Evolutionary conservation across 2,113 vertebrate species (phyloP).

Genomic region (Hippoglossus stenolepis): DNA sequence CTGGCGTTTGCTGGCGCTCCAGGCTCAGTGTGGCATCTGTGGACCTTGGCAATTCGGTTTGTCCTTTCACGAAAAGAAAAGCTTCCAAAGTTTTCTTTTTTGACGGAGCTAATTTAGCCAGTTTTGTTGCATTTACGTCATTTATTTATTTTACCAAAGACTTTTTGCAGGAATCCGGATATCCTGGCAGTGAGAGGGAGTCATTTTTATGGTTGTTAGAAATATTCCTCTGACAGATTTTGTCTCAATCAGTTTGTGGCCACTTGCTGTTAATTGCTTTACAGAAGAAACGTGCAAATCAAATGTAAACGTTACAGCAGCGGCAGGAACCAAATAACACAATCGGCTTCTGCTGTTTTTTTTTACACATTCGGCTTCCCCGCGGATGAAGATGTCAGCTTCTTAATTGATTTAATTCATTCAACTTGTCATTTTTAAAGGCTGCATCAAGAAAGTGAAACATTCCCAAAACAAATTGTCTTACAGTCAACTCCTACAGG

Average conservation of each 20-base stretch:
- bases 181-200: too few species aligned
- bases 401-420: not conserved
- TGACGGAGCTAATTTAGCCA: not conserved
- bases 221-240: not conserved
- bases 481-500: not conserved
- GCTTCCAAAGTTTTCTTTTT: slow-evolving; percentile 2
- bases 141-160: not conserved
- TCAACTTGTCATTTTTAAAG: not conserved
- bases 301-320: slow-evolving; percentile 5
- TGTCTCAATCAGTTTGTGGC: not conserved
- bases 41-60: slow-evolving; percentile 41
- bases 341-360: too few species aligned
- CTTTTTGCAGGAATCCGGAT: too few species aligned
- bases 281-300: too few species aligned
- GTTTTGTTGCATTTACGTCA: not conserved
- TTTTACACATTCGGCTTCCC: too few species aligned
- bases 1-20: slow-evolving; percentile 31
- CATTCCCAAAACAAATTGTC: not conserved
- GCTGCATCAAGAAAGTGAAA: slow-evolving; percentile 5
- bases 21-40: slow-evolving; percentile 46
- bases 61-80: slow-evolving; percentile 24
- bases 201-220: not conserved
- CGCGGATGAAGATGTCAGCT: not conserved
- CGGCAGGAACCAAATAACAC: too few species aligned
- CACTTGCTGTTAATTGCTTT: not conserved